phyloP scores from a whole-genome alignment of 1,140 invertebrate genomes.

The Drosophila bocqueti region DNA sequence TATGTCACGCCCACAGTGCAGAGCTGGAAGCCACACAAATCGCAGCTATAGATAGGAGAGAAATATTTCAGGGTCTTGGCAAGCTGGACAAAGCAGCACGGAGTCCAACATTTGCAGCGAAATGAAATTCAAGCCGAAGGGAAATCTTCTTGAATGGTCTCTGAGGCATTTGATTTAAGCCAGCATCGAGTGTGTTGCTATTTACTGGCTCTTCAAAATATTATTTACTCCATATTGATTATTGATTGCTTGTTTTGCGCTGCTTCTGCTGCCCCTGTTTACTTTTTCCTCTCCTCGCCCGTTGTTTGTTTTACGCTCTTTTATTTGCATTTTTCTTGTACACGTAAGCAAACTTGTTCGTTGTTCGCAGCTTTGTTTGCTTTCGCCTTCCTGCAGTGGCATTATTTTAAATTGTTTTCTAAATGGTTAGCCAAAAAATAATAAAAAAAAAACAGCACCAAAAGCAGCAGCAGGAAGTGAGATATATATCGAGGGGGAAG shows the following conservation, averaged over 20 bases:
- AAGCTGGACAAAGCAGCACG: slow-evolving; percentile 4
- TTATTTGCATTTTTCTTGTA: slow-evolving; percentile 44
- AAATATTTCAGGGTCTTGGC: neutral
- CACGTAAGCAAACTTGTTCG: slow-evolving; percentile 38
- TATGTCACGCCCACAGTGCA: slow-evolving; percentile 38
- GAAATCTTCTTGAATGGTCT: slow-evolving; percentile 12
- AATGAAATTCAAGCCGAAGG: slow-evolving; percentile 34
- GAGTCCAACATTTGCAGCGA: slow-evolving; percentile 26
- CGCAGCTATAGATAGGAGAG: neutral
- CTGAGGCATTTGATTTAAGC: slow-evolving; percentile 25
- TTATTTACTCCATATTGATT: slow-evolving; percentile 46
- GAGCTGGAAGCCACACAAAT: slow-evolving; percentile 7
- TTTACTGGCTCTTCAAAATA: slow-evolving; percentile 34
- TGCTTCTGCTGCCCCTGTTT: slow-evolving; percentile 25
- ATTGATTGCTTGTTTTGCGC: slow-evolving; percentile 54
- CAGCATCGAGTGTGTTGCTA: slow-evolving; percentile 7
- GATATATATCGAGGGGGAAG: slow-evolving; percentile 2
- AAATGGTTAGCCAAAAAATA: slow-evolving; percentile 55
- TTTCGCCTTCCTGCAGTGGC: slow-evolving; percentile 54
- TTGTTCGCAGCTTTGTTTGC: slow-evolving; percentile 47
- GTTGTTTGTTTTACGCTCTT: slow-evolving; percentile 37
- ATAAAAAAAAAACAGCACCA: neutral
- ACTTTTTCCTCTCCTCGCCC: slow-evolving; percentile 18
- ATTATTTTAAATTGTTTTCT: slow-evolving; percentile 71
- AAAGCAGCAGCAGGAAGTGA: slow-evolving; percentile 18